Conservation (phyloP, 2,888 invertebrate species). For the Agrochola circellaris region DNA sequence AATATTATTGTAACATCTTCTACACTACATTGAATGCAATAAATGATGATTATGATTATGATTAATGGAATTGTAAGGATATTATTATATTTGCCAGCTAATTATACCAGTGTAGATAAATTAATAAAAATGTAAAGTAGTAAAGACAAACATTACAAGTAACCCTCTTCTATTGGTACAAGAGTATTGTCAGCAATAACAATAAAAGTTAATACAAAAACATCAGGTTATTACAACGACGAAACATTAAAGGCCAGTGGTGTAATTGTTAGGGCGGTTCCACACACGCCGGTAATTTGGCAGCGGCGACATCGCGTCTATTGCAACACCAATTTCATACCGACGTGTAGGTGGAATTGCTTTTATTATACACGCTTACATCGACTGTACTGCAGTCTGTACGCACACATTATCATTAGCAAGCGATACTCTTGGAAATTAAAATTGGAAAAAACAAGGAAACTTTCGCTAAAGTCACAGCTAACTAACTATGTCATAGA, state of each 20-base stretch:
- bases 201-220: conserved; percentile 78
- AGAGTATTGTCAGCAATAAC: conserved; percentile 62
- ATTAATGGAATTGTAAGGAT: not conserved
- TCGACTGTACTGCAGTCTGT: conserved; percentile 49
- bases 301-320: conserved; percentile 75
- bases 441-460: not conserved
- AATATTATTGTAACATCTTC: too few species aligned
- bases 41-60: too few species aligned
- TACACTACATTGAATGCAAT: too few species aligned
- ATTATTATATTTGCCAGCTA: not conserved
- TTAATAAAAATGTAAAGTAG: conserved; percentile 55
- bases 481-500: too few species aligned
- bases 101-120: conserved; percentile 9
- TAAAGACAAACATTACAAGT: conserved; percentile 45
- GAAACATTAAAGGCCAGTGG: conserved; percentile 69
- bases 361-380: conserved; percentile 72
- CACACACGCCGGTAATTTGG: conserved; percentile 77
- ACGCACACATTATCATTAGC: conserved; percentile 52
- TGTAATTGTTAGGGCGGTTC: conserved; percentile 74
- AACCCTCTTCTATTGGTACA: conserved; percentile 60
- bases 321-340: conserved; percentile 78
- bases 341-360: conserved; percentile 74
- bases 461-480: not conserved
- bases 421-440: conserved; percentile 13
- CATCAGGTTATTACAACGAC: conserved; percentile 71